Conservation (phyloP, 2,888 invertebrate genomes). For the Uloborus plumipes region DNA sequence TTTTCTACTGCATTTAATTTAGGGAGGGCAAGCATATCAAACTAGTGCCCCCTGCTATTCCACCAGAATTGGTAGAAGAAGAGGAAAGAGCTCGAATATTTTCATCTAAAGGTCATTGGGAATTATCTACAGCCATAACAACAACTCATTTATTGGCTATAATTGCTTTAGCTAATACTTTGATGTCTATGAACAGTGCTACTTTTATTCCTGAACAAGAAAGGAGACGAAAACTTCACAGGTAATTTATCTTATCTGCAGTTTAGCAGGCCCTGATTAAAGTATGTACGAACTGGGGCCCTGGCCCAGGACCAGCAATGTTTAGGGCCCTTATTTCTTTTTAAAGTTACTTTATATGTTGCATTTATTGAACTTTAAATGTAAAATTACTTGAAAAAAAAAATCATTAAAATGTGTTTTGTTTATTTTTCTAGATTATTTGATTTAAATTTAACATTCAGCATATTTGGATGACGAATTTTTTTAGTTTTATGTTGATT, state of each 20-base stretch:
- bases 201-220: slow-evolving; percentile 82
- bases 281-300: no score
- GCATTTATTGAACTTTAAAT: no score
- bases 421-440: no score
- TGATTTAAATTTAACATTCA: no score
- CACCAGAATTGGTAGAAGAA: slow-evolving; percentile 78
- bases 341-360: no score
- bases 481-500: no score
- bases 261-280: no score
- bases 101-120: slow-evolving; percentile 93
- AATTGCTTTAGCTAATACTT: slow-evolving; percentile 93
- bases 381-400: no score
- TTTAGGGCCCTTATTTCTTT: no score
- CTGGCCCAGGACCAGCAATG: no score
- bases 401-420: no score
- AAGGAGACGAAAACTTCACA: slow-evolving; percentile 66
- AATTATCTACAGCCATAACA: slow-evolving; percentile 92
- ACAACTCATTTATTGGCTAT: slow-evolving; percentile 96
- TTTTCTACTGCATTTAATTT: not conserved
- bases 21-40: slow-evolving; percentile 65
- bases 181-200: slow-evolving; percentile 95
- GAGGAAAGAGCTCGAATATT: slow-evolving; percentile 86
- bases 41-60: slow-evolving; percentile 68
- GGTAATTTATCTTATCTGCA: slow-evolving; percentile 40
- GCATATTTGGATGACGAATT: no score